phyloP scores from a whole-genome alignment of 1,140 invertebrate species.

The Lineus longissimus region DNA sequence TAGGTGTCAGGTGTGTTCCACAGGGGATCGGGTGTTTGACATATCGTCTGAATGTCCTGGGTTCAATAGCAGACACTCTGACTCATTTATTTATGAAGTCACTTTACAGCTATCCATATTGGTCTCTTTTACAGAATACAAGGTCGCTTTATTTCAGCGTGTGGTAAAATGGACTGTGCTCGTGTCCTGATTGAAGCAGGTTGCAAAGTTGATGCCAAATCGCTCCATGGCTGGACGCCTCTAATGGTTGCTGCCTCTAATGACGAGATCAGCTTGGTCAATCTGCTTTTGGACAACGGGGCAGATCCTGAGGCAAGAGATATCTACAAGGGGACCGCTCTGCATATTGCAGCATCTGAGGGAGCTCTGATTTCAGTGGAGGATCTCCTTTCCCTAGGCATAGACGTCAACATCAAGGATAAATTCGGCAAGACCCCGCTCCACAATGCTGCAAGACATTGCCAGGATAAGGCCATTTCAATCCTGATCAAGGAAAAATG shows the following conservation, averaged over 20 bases:
- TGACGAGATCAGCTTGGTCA: neutral
- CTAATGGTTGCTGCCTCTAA: constrained; percentile 2
- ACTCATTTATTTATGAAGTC: no score
- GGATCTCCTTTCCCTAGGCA: neutral
- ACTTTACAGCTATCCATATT: no score
- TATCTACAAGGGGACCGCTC: neutral
- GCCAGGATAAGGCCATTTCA: neutral
- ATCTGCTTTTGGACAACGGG: neutral
- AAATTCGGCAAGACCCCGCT: neutral
- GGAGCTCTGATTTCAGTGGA: neutral
- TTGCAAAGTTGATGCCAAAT: neutral
- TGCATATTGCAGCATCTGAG: neutral
- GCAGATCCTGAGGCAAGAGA: neutral
- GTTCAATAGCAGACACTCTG: no score
- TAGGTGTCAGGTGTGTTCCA: neutral
- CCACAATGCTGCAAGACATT: neutral
- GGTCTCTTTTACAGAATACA: no score
- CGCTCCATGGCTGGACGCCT: neutral
- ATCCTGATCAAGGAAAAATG: neutral
- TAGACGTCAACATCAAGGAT: neutral
- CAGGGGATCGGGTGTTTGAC: no score
- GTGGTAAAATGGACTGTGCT: neutral
- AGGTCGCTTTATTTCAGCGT: neutral
- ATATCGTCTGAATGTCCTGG: no score
- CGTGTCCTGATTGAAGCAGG: neutral